A percentile compares a stretch with the other conserved stretches of the same genome.
phyloP scores from a whole-genome alignment of 2,888 invertebrate genomes.

The Protodeltote pygarga region DNA sequence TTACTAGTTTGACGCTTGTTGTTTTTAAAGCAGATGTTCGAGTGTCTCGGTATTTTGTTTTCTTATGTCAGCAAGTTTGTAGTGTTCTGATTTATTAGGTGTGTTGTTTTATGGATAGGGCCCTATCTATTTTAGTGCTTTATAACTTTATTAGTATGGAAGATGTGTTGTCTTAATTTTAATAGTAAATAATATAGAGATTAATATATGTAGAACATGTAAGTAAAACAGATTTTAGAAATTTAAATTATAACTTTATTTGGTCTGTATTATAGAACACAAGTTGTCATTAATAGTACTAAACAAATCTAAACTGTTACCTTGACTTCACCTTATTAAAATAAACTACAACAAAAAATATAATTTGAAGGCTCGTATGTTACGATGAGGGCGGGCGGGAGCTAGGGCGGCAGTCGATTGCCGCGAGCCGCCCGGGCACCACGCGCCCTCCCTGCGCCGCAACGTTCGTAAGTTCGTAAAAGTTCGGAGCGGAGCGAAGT shows the following conservation, averaged over 20 bases:
- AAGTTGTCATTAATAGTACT: slow-evolving; percentile 1
- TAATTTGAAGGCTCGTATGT: background rate
- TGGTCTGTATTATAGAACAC: no score
- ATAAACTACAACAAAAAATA: slow-evolving; percentile 1
- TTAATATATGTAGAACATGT: no score
- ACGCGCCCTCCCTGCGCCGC: slow-evolving; percentile 23
- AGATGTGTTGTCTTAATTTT: no score
- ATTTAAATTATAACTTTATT: no score
- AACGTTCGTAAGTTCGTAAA: slow-evolving; percentile 33
- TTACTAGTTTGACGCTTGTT: slow-evolving; percentile 13
- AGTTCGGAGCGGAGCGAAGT: slow-evolving; percentile 28
- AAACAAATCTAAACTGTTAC: slow-evolving; percentile 1
- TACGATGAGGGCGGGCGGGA: slow-evolving; percentile 23
- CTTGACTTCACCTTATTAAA: no score
- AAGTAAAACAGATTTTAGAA: no score
- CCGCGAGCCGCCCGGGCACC: slow-evolving; percentile 30
- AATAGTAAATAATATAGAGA: no score
- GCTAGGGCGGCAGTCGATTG: slow-evolving; percentile 48
- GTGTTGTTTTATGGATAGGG: background rate
- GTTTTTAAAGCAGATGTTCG: slow-evolving; percentile 14
- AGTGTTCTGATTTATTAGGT: background rate
- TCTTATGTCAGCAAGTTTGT: background rate
- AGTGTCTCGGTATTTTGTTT: background rate
- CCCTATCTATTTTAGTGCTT: no score
- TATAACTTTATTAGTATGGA: no score